Evolutionary conservation across 2,113 vertebrate genomes (phyloP).

Genomic region (Columbina picui): DNA sequence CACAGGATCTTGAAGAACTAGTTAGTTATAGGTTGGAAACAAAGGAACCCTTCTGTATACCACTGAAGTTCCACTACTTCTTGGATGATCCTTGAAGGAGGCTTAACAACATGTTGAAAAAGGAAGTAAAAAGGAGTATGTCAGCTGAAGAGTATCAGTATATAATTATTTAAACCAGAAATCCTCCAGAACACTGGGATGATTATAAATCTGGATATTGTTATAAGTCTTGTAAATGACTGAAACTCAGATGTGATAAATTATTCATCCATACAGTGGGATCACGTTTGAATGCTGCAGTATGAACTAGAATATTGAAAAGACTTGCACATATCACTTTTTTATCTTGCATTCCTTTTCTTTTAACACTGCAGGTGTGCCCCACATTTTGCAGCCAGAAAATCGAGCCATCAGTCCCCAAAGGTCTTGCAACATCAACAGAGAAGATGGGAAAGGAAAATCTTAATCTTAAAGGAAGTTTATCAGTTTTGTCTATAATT

Average conservation of each 20-base stretch:
- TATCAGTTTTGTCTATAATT: background rate
- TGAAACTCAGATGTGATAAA: slow-evolving; percentile 8
- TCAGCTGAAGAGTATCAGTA: background rate
- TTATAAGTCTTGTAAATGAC: background rate
- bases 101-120: background rate
- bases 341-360: background rate
- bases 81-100: background rate
- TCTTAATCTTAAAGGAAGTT: background rate
- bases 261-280: background rate
- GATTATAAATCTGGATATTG: slow-evolving; percentile 3
- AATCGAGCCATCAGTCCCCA: background rate
- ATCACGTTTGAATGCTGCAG: background rate
- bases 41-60: background rate
- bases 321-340: background rate
- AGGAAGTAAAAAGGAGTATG: background rate
- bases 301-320: background rate
- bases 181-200: background rate
- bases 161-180: slow-evolving; percentile 1
- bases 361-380: background rate
- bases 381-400: background rate
- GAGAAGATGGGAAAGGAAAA: background rate
- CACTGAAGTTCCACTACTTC: background rate
- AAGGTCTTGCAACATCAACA: background rate
- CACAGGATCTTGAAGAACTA: background rate
- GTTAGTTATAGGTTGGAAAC: background rate